phyloP scores from a whole-genome alignment of 2,888 invertebrate species.

The Pandemis heparana region DNA sequence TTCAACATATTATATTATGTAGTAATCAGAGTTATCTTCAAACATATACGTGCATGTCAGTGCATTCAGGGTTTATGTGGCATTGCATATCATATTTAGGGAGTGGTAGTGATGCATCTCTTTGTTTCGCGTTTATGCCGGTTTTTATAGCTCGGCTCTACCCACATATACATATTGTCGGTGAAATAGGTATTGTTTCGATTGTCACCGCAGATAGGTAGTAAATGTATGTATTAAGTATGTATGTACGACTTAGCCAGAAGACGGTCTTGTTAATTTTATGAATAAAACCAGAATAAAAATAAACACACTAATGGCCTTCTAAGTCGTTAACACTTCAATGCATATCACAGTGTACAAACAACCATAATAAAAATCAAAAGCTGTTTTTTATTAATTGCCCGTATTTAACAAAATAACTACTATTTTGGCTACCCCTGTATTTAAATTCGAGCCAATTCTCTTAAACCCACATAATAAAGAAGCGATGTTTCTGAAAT shows the following conservation, averaged over 20 bases:
- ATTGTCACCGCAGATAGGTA: neutral
- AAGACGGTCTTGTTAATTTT: neutral
- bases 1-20: neutral
- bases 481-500: neutral
- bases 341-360: neutral
- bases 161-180: conserved; percentile 16
- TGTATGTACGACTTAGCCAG: neutral
- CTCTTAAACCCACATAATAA: neutral
- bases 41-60: conserved; percentile 51
- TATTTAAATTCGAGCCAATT: neutral
- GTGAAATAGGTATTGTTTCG: neutral
- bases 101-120: conserved; percentile 66
- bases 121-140: conserved; percentile 70
- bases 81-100: conserved; percentile 68
- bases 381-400: too few species aligned
- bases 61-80: conserved; percentile 62
- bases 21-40: neutral
- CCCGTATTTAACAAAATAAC: too few species aligned
- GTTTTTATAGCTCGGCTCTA: conserved; percentile 56
- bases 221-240: neutral
- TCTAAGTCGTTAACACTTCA: neutral
- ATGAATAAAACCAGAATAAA: neutral
- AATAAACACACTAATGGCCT: neutral
- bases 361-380: too few species aligned
- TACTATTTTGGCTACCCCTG: too few species aligned